Evolutionary conservation across 2,888 invertebrate genomes (phyloP), one percentile per base, ranked within the genome.

Genomic region (Colostygia pectinataria): DNA sequence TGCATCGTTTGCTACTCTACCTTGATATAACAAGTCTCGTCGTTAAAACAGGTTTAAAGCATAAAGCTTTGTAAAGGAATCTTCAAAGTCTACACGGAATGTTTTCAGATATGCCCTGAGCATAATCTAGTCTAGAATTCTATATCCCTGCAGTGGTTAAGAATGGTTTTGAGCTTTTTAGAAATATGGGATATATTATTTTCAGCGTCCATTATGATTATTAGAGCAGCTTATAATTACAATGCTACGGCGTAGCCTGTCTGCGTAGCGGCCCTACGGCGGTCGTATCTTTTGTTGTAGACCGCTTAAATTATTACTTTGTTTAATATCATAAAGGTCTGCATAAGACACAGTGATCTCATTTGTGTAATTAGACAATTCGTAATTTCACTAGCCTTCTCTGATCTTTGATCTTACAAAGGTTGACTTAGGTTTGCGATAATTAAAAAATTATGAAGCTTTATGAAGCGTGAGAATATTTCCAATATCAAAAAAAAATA

Each of bases 231-330:
- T 34, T 20, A 34, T 27, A 27, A 18, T 34, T 34, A 28, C 20
- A 28, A 42, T 20, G 34, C 42, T 42, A 41, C 38, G 10, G 20
- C 39, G 32, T 32, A 41, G 32, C 10, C 4, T 6, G 31, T 10
- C 32, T 41, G 43, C 29, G 29, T 29, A 29, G 38, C 8, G 18
- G 6, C 29, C 20, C 39, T 39, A 39, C 39, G 39, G 29, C 27
- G 14, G 20, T 18, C 29, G 23, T 27, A 34, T 23, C 43, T 13
- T 33, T 42, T 39, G 37, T 33, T 33, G 33, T 33, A 10, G 10
- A 20, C 15, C 1, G 32, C 33, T n/a, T 20, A 9, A 18, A 27
- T 10, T 9, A 33, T 18, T 15, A 20, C 33, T 33, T 33, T 33
- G 33, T 33, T 10, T 18, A 7, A 33, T 10, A 20, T 27, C 10